phyloP scores from a whole-genome alignment of 2,888 invertebrate species.

The Chloroclystis v-ata region DNA sequence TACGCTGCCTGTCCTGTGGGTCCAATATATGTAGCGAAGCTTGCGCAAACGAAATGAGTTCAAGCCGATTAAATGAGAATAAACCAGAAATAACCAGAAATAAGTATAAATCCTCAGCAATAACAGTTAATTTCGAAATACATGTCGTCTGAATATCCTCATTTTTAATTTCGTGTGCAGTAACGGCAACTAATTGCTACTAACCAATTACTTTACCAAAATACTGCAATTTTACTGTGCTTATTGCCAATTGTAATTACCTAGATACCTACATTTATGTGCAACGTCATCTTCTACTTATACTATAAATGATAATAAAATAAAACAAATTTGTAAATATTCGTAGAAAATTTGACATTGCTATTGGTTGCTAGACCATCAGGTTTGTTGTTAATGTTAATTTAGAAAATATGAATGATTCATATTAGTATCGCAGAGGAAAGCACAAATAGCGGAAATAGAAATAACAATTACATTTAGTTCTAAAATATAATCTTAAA shows the following conservation, averaged over 20 bases:
- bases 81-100: no score
- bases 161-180: conserved; percentile 19
- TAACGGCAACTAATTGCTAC: not conserved
- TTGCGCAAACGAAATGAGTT: conserved; percentile 76
- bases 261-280: conserved; percentile 1
- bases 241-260: conserved; percentile 20
- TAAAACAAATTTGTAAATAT: not conserved
- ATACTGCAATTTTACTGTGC: conserved; percentile 13
- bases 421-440: no score
- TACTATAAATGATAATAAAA: not conserved
- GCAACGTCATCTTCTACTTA: not conserved
- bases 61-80: conserved; percentile 74
- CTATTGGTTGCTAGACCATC: no score
- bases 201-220: conserved; percentile 1
- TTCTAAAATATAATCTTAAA: no score
- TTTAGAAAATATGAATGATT: no score
- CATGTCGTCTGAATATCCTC: conserved; percentile 16
- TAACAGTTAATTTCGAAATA: conserved; percentile 2
- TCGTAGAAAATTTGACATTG: no score
- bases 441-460: no score
- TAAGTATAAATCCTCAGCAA: conserved; percentile 14
- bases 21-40: conserved; percentile 72
- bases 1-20: conserved; percentile 64
- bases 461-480: no score
- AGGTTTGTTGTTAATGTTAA: no score